Conservation (phyloP, 2,113 vertebrate species). For the Cryptotis parvus region DNA sequence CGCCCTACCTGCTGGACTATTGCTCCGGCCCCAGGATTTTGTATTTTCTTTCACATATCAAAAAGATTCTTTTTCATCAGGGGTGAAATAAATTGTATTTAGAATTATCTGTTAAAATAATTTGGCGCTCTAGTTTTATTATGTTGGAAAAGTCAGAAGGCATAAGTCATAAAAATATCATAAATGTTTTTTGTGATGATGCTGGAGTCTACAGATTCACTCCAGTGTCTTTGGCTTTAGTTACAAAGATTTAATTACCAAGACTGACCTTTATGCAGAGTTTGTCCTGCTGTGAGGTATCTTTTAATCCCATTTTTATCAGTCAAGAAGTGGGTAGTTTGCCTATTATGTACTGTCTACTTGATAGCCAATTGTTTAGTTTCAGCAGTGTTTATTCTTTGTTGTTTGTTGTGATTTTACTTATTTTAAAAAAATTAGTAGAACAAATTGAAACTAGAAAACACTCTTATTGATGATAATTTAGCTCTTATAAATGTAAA, state of each 20-base stretch:
- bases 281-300: slow-evolving; percentile 11
- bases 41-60: slow-evolving; percentile 46
- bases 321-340: slow-evolving; percentile 50
- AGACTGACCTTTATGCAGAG: background rate
- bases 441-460: slow-evolving; percentile 40
- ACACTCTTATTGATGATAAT: background rate
- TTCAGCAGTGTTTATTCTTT: slow-evolving; percentile 40
- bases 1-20: too few relatives aligned
- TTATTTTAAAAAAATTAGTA: slow-evolving; percentile 55
- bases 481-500: slow-evolving; percentile 8
- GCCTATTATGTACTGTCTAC: background rate
- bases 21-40: too few relatives aligned
- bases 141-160: slow-evolving; percentile 19
- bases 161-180: background rate
- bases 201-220: background rate
- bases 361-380: slow-evolving; percentile 11
- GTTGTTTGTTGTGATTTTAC: slow-evolving; percentile 15
- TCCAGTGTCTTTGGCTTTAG: background rate
- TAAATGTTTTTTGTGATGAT: background rate
- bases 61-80: slow-evolving; percentile 39
- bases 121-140: slow-evolving; percentile 14
- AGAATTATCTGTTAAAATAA: slow-evolving; percentile 29
- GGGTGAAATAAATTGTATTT: slow-evolving; percentile 49
- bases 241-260: background rate
- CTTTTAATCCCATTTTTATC: background rate